Evolutionary conservation across 1,140 invertebrate genomes (phyloP), one percentile per base, ranked within the genome.

Genomic region (Lethocerus indicus): DNA sequence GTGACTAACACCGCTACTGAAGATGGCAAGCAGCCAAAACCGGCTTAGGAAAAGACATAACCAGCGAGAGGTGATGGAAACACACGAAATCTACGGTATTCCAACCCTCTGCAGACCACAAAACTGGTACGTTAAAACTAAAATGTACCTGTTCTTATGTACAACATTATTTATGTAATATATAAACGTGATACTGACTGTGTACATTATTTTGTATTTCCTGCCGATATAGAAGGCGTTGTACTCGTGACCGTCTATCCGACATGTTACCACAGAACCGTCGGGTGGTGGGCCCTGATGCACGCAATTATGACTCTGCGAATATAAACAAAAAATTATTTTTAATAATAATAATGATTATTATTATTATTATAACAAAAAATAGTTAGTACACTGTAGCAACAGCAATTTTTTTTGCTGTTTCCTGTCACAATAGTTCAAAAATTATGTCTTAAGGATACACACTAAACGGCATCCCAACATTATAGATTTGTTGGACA

Each of bases 301-400:
- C n/a, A 32, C 29, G n/a, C 29, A 32, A 32, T 32, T 9, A 9
- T 9, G 9, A 32, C n/a, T 32, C 7, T 9, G n/a, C 7, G n/a
- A 9, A 9, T 32, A 32, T n/a, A 32, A 32, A 32, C 7, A 32
- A 32, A 32, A 9, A n/a, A 32, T 9, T 9, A 32, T 32, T 32
- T 3, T 70, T 72, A 61, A 79, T 74, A 0, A 67, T 70, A 76
- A 77, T 79, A 24, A 67, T 65, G 0, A 79, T 70, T 40, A 64
- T 60, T 0, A 79, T 68, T 35, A 60, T 58, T 4, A 67, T 60
- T 20, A 68, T 72, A 6, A 67, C 57, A 24, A 56, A 37, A 16
- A 73, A 74, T 23, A 66, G n/a, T 21, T 42, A 35, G 16, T 49
- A 24, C 3, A 20, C 27, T 4, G 3, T 27, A 28, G 26, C 29